These are phyloP conservation scores for Picathartes gymnocephalus DNA, from an alignment of 2,113 vertebrate genomes.

Conservation along the genomic window DNA sequence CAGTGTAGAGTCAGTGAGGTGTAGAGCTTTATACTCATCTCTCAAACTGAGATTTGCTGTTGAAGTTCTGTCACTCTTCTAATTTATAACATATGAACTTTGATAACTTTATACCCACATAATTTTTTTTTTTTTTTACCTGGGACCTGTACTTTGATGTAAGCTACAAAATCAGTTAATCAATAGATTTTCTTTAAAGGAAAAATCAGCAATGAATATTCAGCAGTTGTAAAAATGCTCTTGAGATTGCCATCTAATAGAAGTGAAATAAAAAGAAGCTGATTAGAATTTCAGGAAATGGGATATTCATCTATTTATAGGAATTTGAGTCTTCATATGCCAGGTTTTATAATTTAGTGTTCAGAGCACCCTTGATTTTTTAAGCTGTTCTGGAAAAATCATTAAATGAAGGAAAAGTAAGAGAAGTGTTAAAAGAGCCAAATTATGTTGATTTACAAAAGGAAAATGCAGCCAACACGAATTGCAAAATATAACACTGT, in stretches of 20 bases:
- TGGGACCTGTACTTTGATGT: not conserved
- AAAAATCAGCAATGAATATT: not conserved
- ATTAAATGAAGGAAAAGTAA: not conserved
- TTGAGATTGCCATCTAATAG: not conserved
- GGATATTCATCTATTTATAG: not conserved
- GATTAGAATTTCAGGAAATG: constrained; percentile 2
- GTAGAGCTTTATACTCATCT: not conserved
- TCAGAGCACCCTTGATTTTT: not conserved
- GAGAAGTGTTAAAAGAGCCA: not conserved
- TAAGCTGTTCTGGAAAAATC: not conserved
- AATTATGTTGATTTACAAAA: not conserved
- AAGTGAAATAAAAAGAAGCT: not conserved
- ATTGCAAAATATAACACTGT: not conserved
- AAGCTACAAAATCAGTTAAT: not conserved
- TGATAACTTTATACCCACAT: not conserved
- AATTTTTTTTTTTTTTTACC: not conserved
- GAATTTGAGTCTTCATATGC: not conserved
- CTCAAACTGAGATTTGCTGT: not conserved
- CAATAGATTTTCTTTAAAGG: not conserved
- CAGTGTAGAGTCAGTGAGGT: not conserved
- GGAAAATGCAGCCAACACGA: not conserved
- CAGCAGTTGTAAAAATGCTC: not conserved
- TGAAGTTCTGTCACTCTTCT: not conserved
- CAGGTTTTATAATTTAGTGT: not conserved
- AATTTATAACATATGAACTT: not conserved